phyloP scores from a whole-genome alignment of 2,797 vertebrate species.

The Poecilia wingei region DNA sequence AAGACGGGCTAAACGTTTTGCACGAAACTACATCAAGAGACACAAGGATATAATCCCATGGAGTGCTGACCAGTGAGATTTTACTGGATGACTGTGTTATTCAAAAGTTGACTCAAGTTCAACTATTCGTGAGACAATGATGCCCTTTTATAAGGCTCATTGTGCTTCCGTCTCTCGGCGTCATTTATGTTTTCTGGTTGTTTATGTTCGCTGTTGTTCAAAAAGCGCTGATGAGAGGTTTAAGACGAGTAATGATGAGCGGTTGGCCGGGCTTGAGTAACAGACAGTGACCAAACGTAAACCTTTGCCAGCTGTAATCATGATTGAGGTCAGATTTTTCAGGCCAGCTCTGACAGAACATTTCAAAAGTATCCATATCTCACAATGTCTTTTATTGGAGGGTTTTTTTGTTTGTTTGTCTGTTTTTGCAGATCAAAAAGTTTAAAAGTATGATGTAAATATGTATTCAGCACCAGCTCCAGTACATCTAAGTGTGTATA shows the following conservation, averaged over 20 bases:
- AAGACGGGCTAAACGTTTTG: not conserved
- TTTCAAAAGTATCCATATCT: not conserved
- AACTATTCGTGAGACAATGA: not conserved
- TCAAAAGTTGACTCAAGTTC: slow-evolving; percentile 11
- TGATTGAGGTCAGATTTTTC: not conserved
- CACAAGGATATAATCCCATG: not conserved
- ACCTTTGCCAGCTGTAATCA: not conserved
- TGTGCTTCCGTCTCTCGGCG: not conserved
- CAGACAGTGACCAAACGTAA: not conserved
- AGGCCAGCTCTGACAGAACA: not conserved
- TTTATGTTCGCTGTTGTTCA: not conserved
- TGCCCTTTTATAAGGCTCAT: slow-evolving; percentile 10
- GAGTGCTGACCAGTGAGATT: not conserved
- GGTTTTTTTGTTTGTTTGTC: not conserved
- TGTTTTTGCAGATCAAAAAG: not conserved
- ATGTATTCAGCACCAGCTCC: not conserved
- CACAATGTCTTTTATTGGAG: not conserved
- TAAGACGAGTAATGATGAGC: not conserved
- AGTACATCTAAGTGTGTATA: not conserved
- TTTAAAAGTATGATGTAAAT: not conserved
- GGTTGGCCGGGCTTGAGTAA: not conserved
- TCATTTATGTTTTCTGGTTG: not conserved
- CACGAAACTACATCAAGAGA: not conserved
- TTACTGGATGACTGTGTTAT: not conserved
- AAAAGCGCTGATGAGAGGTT: not conserved